Evolutionary conservation across 2,888 invertebrate species (phyloP).

Genomic region (Steinernema carpocapsae): DNA sequence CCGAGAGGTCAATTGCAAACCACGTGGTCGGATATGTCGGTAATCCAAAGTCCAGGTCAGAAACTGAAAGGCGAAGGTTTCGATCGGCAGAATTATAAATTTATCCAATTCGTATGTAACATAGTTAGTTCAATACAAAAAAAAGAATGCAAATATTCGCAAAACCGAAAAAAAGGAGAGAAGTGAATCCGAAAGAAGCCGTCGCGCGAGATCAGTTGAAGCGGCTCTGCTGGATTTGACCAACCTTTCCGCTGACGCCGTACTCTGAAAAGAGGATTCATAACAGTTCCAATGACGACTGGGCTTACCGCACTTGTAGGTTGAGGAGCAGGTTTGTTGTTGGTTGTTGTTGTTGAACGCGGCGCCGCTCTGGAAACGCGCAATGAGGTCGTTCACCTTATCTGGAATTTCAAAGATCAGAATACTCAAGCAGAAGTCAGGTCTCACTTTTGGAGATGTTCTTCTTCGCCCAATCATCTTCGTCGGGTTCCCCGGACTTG

Average conservation of each 20-base stretch:
- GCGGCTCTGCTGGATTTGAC: constrained; percentile 9
- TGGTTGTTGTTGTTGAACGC: constrained; percentile 25
- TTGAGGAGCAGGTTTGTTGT: not conserved
- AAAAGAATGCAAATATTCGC: no score
- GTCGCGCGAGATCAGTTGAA: constrained; percentile 25
- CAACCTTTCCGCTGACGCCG: constrained; percentile 27
- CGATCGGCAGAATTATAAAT: no score
- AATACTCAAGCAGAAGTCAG: no score
- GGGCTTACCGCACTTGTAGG: constrained; percentile 8
- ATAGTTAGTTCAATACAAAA: no score
- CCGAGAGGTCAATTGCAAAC: no score
- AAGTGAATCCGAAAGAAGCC: no score
- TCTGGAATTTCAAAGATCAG: not conserved
- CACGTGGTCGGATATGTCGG: no score
- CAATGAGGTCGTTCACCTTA: constrained; percentile 28
- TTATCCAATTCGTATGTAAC: no score
- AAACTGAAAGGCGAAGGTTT: no score
- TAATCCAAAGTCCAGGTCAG: no score
- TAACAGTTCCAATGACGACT: no score
- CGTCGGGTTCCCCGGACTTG: constrained; percentile 28
- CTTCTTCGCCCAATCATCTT: constrained; percentile 26
- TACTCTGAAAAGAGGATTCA: not conserved
- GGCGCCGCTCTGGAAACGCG: constrained; percentile 31
- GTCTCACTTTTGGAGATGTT: not conserved
- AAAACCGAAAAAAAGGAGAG: no score